Conservation (phyloP, 2,888 invertebrate species). For the Leptinotarsa peninsularis region DNA sequence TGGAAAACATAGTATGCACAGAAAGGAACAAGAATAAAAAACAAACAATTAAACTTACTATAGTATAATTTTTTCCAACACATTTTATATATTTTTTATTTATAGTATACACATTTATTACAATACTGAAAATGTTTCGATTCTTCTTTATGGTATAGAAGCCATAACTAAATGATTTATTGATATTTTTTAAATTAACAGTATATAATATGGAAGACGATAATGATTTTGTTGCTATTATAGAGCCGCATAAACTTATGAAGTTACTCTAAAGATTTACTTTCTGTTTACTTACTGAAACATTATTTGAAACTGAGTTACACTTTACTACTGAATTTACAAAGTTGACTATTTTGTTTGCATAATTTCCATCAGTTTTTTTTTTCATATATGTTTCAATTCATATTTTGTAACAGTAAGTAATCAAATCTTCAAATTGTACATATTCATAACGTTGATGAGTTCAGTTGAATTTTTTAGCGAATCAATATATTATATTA, state of each 20-base stretch:
- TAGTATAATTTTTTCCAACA: conserved; percentile 28
- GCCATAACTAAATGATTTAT: conserved; percentile 16
- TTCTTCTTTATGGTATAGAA: conserved; percentile 36
- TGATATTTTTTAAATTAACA: neutral
- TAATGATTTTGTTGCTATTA: conserved; percentile 44
- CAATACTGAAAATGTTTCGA: conserved; percentile 40
- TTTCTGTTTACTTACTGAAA: too few species aligned
- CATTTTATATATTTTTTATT: conserved; percentile 30
- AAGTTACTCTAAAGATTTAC: too few species aligned
- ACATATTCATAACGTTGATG: too few species aligned
- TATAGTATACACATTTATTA: conserved; percentile 47
- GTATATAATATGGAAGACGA: conserved; percentile 41
- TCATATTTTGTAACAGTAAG: too few species aligned
- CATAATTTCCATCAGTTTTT: too few species aligned
- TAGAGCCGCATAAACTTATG: too few species aligned
- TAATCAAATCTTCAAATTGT: too few species aligned
- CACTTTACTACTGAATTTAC: too few species aligned
- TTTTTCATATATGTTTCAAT: too few species aligned
- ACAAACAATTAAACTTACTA: neutral
- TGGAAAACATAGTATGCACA: neutral
- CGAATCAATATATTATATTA: neutral
- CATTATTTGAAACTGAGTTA: too few species aligned
- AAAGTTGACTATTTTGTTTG: too few species aligned
- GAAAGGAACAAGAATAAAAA: neutral
- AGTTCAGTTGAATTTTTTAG: neutral